These are phyloP conservation scores for Varanus salvator DNA, from an alignment of 2,113 vertebrate genomes.

Conservation along the genomic window DNA sequence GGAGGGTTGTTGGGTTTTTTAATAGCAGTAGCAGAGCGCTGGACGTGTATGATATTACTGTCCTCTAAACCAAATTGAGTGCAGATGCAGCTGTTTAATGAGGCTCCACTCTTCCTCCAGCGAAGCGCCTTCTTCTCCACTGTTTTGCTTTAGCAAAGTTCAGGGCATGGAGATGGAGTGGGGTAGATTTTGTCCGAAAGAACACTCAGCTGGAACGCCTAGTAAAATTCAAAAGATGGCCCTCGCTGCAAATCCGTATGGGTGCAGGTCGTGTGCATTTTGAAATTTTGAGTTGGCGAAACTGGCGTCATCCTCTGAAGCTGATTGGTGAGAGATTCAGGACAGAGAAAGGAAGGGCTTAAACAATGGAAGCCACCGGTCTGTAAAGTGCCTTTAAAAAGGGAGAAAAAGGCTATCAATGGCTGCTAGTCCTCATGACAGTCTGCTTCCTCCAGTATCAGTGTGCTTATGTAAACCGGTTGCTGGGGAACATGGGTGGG, in stretches of 20 bases:
- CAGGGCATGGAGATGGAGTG: not conserved
- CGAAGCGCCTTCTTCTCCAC: not conserved
- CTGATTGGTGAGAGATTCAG: too few species aligned
- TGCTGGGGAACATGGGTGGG: too few species aligned
- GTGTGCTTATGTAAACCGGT: too few species aligned
- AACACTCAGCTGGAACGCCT: not conserved
- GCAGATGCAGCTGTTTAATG: not conserved
- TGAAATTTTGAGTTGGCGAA: not conserved
- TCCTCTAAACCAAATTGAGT: not conserved
- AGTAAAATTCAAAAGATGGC: not conserved
- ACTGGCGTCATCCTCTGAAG: too few species aligned
- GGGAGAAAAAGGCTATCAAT: too few species aligned
- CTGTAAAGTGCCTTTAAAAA: too few species aligned
- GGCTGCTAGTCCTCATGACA: too few species aligned
- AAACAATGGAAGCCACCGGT: too few species aligned
- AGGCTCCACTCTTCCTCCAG: not conserved
- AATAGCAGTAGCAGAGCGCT: constrained; percentile 10
- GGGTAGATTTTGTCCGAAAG: not conserved
- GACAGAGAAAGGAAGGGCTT: too few species aligned
- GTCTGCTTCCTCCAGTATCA: too few species aligned
- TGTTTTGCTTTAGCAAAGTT: not conserved
- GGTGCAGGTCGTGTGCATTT: not conserved
- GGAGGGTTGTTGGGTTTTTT: constrained; percentile 48
- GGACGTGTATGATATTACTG: constrained; percentile 44
- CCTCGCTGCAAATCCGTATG: not conserved